Evolutionary conservation across 2,797 vertebrate species (phyloP), one percentile per base, ranked within the genome.

Genomic region (Chaenodraco wilsoni): DNA sequence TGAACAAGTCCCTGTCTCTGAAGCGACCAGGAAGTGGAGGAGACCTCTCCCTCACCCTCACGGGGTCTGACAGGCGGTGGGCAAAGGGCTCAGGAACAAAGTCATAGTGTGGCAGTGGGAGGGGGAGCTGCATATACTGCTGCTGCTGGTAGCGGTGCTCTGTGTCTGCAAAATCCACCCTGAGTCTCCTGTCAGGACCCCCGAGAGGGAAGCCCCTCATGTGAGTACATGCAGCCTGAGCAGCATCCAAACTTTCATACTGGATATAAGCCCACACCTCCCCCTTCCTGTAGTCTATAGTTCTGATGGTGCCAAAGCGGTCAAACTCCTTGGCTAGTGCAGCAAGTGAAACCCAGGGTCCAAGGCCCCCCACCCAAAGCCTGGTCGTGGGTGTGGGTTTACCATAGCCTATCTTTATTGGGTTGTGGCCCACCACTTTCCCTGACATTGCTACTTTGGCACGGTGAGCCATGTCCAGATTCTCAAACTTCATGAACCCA

Each of bases 201-300:
- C 98, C 97, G 5, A 99, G 92, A 3, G 97, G 97, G 85, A 99
- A 98, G 3, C 98, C 97, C 16, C 97, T 95, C 98, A 99, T 99
- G 73, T 99, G 96, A 74, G 95, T 93, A 74, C 97, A 99, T 0
- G 98, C 98, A 0, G 98, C 98, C 91, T 99, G 97, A 3, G 98
- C 97, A 0, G 98, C 98, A 2, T 99, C 98, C 90, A 99, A 84
- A 83, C 98, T 99, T 86, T 99, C 98, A 9, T 99, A 99, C 88
- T 99, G 98, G 87, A 99, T 98, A 64, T 99, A 99, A 0, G 98
- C 98, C 97, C 97, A 99, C 0, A 92, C 95, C 73, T 99, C 98
- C 0, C 98, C 98, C 84, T 99, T 99, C 74, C 96, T 95, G 89
- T 99, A 99, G 90, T 98, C 98, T 72, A 99, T 98, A 67, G 96